phyloP scores from a whole-genome alignment of 2,113 vertebrate genomes.

The Ochotona curzoniae region DNA sequence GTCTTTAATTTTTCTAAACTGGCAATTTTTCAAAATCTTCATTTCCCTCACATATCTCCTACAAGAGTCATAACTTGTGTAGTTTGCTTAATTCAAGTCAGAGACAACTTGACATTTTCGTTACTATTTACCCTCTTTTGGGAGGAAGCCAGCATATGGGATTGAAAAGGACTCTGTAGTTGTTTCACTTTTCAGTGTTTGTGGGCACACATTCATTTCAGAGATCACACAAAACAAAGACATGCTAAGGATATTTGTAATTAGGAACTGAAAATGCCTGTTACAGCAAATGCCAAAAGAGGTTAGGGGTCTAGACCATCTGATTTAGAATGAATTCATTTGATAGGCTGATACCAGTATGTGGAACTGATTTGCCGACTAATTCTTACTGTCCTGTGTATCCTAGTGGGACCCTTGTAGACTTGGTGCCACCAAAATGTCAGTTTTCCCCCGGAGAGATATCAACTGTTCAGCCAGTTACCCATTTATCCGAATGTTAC shows the following conservation, averaged over 20 bases:
- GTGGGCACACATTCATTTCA: constrained; percentile 4
- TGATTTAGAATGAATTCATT: background rate
- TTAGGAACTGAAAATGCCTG: background rate
- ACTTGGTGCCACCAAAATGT: background rate
- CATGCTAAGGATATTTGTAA: background rate
- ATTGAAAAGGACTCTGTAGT: constrained; percentile 1
- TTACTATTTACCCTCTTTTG: constrained; percentile 59
- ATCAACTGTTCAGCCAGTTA: background rate
- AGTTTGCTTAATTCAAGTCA: constrained; percentile 66
- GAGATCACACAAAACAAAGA: constrained; percentile 14
- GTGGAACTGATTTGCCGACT: background rate
- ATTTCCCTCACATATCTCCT: constrained; percentile 59
- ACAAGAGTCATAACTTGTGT: background rate
- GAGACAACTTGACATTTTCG: constrained; percentile 69
- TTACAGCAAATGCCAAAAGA: background rate
- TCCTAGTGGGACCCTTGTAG: background rate
- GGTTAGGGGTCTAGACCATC: background rate
- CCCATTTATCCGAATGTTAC: background rate
- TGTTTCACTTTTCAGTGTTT: constrained; percentile 12
- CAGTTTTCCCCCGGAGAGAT: background rate
- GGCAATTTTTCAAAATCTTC: constrained; percentile 57
- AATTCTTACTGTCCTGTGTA: background rate
- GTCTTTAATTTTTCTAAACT: constrained; percentile 24
- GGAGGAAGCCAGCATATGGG: constrained; percentile 37
- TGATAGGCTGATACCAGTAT: background rate